Conservation (phyloP, 2,113 vertebrate species). For the Nothocercus nigrocapillus region DNA sequence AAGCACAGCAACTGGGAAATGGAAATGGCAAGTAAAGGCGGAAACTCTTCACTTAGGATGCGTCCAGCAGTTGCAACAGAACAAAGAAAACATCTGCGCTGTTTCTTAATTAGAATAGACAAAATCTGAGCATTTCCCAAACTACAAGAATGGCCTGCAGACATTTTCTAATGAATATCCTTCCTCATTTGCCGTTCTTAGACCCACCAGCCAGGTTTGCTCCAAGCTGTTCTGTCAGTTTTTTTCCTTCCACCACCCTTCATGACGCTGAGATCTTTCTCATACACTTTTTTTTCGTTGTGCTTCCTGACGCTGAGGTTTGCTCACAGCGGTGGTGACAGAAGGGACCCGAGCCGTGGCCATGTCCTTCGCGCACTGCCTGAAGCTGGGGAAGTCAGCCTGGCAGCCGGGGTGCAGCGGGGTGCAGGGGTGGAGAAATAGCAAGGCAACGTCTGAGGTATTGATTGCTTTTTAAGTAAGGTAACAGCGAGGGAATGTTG, state of each 20-base stretch:
- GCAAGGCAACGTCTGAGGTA: background rate
- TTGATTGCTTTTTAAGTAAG: background rate
- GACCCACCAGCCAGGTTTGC: background rate
- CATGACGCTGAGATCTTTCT: background rate
- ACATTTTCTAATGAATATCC: background rate
- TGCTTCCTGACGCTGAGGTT: background rate
- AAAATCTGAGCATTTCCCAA: background rate
- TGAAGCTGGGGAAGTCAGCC: background rate
- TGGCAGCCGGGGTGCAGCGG: background rate
- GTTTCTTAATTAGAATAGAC: background rate
- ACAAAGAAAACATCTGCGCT: background rate
- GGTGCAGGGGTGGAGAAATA: background rate
- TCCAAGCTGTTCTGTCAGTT: background rate
- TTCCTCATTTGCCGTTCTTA: background rate
- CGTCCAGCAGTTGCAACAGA: background rate
- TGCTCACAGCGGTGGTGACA: background rate
- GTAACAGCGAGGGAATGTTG: background rate
- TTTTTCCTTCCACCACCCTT: background rate
- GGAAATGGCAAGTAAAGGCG: background rate
- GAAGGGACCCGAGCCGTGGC: background rate
- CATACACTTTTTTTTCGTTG: background rate
- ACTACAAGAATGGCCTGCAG: background rate
- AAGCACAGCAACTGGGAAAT: background rate
- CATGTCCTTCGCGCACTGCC: background rate
- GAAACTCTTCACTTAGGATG: background rate